phyloP scores from a whole-genome alignment of 1,140 invertebrate species.

The Lepidurus apus region DNA sequence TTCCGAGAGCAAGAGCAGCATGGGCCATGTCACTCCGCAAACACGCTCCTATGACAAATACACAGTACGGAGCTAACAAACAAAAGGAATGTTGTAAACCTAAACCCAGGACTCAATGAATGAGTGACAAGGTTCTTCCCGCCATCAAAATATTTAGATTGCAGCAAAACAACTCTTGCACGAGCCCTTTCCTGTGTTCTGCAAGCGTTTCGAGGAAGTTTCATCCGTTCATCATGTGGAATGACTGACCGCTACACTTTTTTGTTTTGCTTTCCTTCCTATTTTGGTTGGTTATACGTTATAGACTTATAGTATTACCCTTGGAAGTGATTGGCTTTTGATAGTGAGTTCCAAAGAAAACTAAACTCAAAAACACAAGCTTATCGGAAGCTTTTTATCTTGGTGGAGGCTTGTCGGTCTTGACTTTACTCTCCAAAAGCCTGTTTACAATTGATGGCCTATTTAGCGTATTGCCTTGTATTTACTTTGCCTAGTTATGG shows the following conservation, averaged over 20 bases:
- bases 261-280: no score
- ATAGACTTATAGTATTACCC: background rate
- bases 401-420: background rate
- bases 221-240: background rate
- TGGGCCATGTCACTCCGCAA: conserved; percentile 12
- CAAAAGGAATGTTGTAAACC: conserved; percentile 19
- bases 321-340: background rate
- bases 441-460: conserved; percentile 13
- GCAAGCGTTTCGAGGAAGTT: background rate
- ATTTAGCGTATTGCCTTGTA: background rate
- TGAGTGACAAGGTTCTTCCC: conserved; percentile 18
- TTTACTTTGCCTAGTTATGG: conserved; percentile 2
- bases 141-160: conserved; percentile 18
- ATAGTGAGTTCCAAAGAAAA: background rate
- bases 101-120: background rate
- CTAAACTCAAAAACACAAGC: background rate
- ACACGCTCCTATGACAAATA: conserved; percentile 8
- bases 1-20: background rate
- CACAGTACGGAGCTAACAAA: conserved; percentile 14
- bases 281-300: background rate
- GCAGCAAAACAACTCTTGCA: background rate
- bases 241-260: background rate
- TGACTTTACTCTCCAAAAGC: conserved; percentile 4
- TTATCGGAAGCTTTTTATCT: conserved; percentile 22
- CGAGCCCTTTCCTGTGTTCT: background rate